Evolutionary conservation across 2,797 vertebrate species (phyloP).

Genomic region (Crenuchus spilurus): DNA sequence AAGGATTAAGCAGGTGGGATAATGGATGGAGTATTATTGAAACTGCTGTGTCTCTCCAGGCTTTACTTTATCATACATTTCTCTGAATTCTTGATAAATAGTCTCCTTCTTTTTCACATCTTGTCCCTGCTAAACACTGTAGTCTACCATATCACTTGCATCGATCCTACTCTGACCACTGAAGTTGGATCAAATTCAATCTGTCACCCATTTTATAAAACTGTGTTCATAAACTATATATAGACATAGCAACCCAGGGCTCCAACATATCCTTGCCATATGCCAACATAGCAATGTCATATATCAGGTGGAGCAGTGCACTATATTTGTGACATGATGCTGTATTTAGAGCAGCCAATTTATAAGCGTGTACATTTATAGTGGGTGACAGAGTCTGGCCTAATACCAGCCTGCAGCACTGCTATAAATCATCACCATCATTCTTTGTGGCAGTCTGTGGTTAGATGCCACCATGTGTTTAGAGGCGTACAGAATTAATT

Average conservation of each 20-base stretch:
- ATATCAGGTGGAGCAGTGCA: conserved; percentile 23
- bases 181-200: neutral
- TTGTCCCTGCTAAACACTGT: neutral
- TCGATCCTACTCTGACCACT: conserved; percentile 2
- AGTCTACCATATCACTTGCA: neutral
- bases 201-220: conserved; percentile 5
- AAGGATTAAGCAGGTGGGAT: too few species aligned
- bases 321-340: conserved; percentile 10
- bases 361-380: conserved; percentile 34
- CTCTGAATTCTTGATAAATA: neutral
- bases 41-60: neutral
- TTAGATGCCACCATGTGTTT: conserved; percentile 6
- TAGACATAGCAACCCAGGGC: neutral
- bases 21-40: too few species aligned
- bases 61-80: neutral
- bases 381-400: conserved; percentile 15
- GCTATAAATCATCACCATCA: neutral
- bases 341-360: conserved; percentile 36
- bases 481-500: neutral
- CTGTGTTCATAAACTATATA: conserved; percentile 9
- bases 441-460: neutral
- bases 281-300: conserved; percentile 27
- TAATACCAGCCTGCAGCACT: conserved; percentile 14
- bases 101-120: neutral
- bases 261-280: neutral